A percentile compares a stretch with the other conserved stretches of the same genome.
phyloP scores from a whole-genome alignment of 2,888 invertebrate genomes.

The Dorcus parallelipipedus region DNA sequence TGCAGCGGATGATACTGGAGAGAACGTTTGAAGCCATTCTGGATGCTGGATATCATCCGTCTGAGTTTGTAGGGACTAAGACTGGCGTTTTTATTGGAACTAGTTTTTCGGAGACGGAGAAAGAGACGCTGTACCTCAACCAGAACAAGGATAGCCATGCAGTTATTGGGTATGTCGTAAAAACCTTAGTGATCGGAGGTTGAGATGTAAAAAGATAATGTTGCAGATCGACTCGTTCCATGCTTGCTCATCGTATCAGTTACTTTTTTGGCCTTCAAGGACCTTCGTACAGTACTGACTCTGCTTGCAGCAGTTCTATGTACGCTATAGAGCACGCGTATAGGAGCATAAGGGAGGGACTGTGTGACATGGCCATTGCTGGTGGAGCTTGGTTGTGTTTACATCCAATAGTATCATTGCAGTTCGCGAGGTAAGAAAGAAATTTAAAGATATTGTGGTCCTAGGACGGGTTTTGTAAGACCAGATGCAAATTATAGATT shows the following conservation, averaged over 20 bases:
- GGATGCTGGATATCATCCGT: conserved; percentile 66
- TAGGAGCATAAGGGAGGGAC: conserved; percentile 70
- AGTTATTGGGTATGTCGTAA: not conserved
- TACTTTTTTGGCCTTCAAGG: conserved; percentile 83
- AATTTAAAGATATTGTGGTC: conserved; percentile 14
- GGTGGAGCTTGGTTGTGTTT: conserved; percentile 83
- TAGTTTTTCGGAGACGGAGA: conserved; percentile 74
- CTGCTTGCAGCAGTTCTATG: conserved; percentile 92
- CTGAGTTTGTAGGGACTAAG: conserved; percentile 64
- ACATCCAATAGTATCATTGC: conserved; percentile 84
- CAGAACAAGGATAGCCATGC: not conserved
- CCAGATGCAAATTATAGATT: conserved; percentile 45
- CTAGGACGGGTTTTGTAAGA: not conserved
- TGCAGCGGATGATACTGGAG: conserved; percentile 58
- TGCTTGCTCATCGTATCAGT: conserved; percentile 87
- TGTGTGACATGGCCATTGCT: conserved; percentile 86
- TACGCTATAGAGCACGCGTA: conserved; percentile 83
- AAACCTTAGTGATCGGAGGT: not conserved
- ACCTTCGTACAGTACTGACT: conserved; percentile 83
- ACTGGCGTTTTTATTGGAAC: conserved; percentile 80
- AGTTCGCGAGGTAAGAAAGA: conserved; percentile 66
- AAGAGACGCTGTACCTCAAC: conserved; percentile 44
- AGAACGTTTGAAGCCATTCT: conserved; percentile 58
- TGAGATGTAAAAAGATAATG: not conserved
- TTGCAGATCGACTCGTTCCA: conserved; percentile 50